Base-by-base conservation (phyloP, 2,113 vertebrate genomes). In the Leucoraja erinaceus region DNA sequence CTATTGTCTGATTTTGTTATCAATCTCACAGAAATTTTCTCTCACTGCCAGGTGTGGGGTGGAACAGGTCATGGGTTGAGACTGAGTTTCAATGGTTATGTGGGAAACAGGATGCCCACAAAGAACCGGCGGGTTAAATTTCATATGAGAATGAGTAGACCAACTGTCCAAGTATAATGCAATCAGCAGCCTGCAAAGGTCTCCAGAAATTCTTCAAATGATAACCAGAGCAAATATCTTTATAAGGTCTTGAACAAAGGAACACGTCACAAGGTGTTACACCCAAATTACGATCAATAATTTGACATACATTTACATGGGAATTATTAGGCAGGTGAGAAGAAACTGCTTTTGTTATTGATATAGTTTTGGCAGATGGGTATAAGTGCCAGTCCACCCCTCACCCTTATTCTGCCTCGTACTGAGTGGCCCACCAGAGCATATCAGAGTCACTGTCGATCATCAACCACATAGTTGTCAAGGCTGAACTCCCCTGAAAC, bases 151-250 rank as follows among this genome's bases (percentile, higher is more conserved):
- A 88, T 88, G 59, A 88, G 56, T 18, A 14, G 59, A 56, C 18
- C 83, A 88, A 63, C 83, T 88, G 83, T 63, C 59, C 63, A 12
- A 86, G 47, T 84, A 59, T n/a, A 84, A n/a, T 83, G 56, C 10
- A 61, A 86, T 86, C 81, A 18, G 56, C 12, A n/a, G 63, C 28
- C n/a, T 63, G 59, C 16, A 31, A 61, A 16, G 12, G 1, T n/a
- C 83, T 22, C 77, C 38, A 11, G 25, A 18, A 47, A 81, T 81
- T 33, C 1, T 78, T 66, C 7, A 66, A 66, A 66, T 66, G 63
- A 10, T 5, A 72, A 72, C 16, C 70, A 72, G 14, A 72, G 22
- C 14, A 20, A 20, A 20, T 72, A 68, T 20, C 70, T 72, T 20
- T 18, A 72, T 20, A 72, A 68, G 10, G 0, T 68, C 8, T 12